Evolutionary conservation across 2,113 vertebrate species (phyloP), one percentile per base, ranked within the genome.

Genomic region (Centropus bengalensis): DNA sequence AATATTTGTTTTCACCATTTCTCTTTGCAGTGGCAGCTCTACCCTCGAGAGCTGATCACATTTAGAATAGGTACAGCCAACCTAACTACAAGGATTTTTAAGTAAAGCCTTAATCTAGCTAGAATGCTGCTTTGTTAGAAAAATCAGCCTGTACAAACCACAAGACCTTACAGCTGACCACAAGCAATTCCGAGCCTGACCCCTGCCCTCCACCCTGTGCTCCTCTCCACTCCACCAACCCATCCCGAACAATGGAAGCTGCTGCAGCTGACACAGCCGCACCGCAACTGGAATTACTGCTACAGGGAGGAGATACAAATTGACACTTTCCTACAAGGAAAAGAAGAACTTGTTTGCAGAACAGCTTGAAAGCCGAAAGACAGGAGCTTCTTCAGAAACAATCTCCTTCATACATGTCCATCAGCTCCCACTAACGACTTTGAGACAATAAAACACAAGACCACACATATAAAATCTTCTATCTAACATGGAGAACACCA

Each of bases 21-120:
- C 86, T 91, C 90, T 94, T 55, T 77, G 88, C 38, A 92, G 81
- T 86, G 52, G 88, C 89, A 94, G 91, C 82, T 86, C 92, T 64
- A 69, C 77, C 77, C 88, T 49, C 4, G 1, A 68, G 69, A 81
- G 38, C 4, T 56, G 63, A 71, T 83, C 70, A 21, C 27, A 88
- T n/a, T 71, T 60, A 63, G 76, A 78, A 81, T 88, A 80, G 44
- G 23, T 36, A 89, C 18, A 26, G 63, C 36, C 26, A 91, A n/a
- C 10, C 0, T 4, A 59, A 64, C 14, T 75, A 86, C 19, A 86
- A 8, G 8, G 40, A 76, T 81, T 80, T 92, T 85, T 33, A 40
- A 42, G 62, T 32, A 86, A 71, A 66, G 20, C n/a, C 24, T 83
- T 44, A 73, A 28, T 44, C 23, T 1, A 62, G 18, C 33, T 86